These are phyloP conservation scores for Rhynchomys soricoides DNA, from an alignment of 2,113 vertebrate genomes.

Conservation along the genomic window DNA sequence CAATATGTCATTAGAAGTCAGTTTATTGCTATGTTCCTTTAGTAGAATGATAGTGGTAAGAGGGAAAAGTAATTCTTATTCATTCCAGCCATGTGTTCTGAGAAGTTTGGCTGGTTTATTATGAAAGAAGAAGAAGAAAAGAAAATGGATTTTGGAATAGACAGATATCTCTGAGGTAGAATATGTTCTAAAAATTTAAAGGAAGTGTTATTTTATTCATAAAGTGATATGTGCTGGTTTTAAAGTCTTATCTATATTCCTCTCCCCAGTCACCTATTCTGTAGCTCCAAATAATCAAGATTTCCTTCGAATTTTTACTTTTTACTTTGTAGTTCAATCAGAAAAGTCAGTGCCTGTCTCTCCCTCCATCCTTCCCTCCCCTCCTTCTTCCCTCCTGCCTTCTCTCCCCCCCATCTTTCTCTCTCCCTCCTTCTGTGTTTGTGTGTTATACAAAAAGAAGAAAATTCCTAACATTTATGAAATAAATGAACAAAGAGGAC, in stretches of 20 bases:
- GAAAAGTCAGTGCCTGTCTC: background rate
- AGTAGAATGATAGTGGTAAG: background rate
- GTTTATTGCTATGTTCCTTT: background rate
- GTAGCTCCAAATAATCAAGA: background rate
- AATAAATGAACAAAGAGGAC: background rate
- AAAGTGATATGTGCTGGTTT: background rate
- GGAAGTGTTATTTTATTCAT: background rate
- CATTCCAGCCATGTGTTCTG: background rate
- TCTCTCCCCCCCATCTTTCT: too few relatives aligned
- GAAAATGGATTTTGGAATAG: background rate
- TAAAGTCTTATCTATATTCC: background rate
- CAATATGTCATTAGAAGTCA: background rate
- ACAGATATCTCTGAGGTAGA: background rate
- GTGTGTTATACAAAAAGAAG: background rate
- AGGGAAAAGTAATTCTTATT: background rate
- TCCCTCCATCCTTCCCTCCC: too few relatives aligned
- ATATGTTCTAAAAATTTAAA: slow-evolving; percentile 19
- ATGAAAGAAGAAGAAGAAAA: background rate
- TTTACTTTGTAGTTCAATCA: background rate
- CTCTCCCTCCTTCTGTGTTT: background rate
- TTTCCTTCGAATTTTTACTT: slow-evolving; percentile 7
- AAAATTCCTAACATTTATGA: background rate
- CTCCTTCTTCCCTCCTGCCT: too few relatives aligned
- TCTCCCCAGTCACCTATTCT: background rate
- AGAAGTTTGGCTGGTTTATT: background rate